These are phyloP conservation scores for Bombus cullumanus DNA, from an alignment of 1,140 invertebrate species.

Conservation along the genomic window DNA sequence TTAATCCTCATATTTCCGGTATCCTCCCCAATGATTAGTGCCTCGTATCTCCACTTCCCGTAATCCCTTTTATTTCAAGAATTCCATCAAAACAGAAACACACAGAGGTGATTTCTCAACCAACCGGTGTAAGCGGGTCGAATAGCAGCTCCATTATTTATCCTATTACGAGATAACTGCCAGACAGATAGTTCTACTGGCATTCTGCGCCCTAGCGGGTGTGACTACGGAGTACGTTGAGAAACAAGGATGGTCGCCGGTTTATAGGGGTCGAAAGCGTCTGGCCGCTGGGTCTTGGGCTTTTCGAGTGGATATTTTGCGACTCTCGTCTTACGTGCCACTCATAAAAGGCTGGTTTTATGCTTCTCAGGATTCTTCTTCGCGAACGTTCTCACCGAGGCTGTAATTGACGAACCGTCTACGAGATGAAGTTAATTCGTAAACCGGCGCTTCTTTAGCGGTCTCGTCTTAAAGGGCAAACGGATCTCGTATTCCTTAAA, in stretches of 20 bases:
- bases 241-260: conserved; percentile 25
- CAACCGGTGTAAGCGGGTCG: conserved; percentile 30
- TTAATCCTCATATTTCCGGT: neutral
- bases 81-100: conserved; percentile 31
- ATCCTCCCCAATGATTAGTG: no score
- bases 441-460: conserved; percentile 19
- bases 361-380: conserved; percentile 1
- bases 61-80: conserved; percentile 27
- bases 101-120: neutral
- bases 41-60: no score
- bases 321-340: conserved; percentile 42
- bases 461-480: neutral
- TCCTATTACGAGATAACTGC: conserved; percentile 54
- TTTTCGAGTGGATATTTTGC: conserved; percentile 45
- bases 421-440: conserved; percentile 23
- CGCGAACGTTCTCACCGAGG: neutral
- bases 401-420: conserved; percentile 17
- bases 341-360: conserved; percentile 49
- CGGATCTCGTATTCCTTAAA: neutral
- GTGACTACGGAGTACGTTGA: neutral
- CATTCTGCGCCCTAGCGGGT: neutral
- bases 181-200: conserved; percentile 34
- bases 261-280: conserved; percentile 38
- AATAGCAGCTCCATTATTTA: conserved; percentile 42
- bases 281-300: neutral